These are phyloP conservation scores for Balaeniceps rex DNA, from an alignment of 2,113 vertebrate species.

Conservation along the genomic window DNA sequence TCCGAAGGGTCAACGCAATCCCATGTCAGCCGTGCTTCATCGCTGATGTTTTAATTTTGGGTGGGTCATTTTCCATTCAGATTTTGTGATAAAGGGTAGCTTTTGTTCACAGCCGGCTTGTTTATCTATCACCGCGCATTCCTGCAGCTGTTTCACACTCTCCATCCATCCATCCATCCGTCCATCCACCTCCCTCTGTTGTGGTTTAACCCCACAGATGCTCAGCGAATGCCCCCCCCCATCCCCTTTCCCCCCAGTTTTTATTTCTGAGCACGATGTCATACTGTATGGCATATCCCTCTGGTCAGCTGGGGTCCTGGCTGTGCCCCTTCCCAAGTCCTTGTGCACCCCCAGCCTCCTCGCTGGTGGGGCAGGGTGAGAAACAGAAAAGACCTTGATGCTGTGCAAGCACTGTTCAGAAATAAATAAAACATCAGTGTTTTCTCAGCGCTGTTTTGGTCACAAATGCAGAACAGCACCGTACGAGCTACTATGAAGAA, in stretches of 20 bases:
- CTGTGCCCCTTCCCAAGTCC: background rate
- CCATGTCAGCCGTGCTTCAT: background rate
- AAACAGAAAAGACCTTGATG: background rate
- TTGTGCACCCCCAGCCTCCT: background rate
- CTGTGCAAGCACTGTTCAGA: background rate
- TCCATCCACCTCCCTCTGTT: background rate
- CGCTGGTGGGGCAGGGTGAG: background rate
- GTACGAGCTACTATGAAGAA: background rate
- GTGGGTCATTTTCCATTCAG: background rate
- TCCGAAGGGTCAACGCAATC: background rate
- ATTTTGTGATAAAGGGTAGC: background rate
- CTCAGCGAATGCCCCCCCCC: fast-evolving
- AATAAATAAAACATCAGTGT: background rate
- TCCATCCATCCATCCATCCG: background rate
- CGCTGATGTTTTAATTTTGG: background rate
- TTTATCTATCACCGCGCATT: background rate
- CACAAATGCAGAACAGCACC: background rate
- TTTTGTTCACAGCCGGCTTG: background rate
- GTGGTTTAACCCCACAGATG: background rate
- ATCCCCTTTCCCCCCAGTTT: background rate
- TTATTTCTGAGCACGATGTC: background rate
- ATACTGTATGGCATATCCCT: background rate
- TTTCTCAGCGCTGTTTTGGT: background rate
- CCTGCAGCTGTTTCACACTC: background rate
- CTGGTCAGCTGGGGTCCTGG: background rate